Base-by-base conservation (phyloP, 2,113 vertebrate genomes). In the Pseudopipra pipra region DNA sequence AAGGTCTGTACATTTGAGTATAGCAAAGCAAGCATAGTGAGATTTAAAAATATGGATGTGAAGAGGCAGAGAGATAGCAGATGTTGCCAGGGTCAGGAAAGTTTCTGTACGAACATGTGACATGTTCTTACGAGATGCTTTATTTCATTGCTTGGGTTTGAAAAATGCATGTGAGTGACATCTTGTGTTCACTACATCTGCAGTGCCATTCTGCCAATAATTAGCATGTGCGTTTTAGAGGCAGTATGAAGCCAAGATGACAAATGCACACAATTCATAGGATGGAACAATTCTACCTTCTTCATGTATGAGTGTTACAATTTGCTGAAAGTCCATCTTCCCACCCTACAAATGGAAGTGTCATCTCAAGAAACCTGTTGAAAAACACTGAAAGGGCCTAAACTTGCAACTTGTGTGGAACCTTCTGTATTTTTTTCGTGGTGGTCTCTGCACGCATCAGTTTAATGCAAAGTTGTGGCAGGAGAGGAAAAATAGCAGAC, bases 121-220 rank as follows among this genome's bases (percentile, higher is more conserved):
- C 2, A 0, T 37, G 41, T 61, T 89, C n/a, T 65, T 71, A 33
- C 0, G 0, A 82, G 74, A 49, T 12, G 24, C 8, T 76, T 49
- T 1, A 56, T 83, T 63, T 81, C 35, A 8, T 44, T 25, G 24
- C 43, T 59, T 55, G 43, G 11, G 4, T 68, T 84, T 73, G 74
- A 79, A 89, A 92, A 85, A 90, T 59, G 76, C 68, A 31, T 89
- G 61, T 78, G 87, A 55, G 61, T 92, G 93, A 95, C 93, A 78
- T 65, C 66, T 89, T 91, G 61, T 88, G 84, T 93, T 90, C 89
- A 58, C 25, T 83, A 4, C 46, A 39, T 73, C 71, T 93, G 68
- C 51, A 51, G 20, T 84, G 51, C 63, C 35, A 11, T 49, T 30
- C 46, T 56, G 78, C 30, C 8, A 2, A 28, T 63, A 63, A 84